A percentile compares a stretch with the other conserved stretches of the same genome.
phyloP scores from a whole-genome alignment of 2,797 vertebrate genomes.

The Chaetodon trifasciatus region DNA sequence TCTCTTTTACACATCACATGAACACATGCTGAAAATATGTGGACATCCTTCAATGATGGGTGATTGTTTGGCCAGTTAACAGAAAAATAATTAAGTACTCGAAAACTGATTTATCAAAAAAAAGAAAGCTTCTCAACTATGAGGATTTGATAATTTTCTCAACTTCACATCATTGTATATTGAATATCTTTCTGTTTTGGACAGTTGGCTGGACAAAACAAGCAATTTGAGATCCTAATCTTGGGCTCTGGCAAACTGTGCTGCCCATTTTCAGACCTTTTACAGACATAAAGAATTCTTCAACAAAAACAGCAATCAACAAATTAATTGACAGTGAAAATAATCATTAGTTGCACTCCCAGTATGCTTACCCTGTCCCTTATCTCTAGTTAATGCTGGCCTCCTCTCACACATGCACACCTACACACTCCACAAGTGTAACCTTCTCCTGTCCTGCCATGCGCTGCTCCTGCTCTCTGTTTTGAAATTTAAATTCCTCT shows the following conservation, averaged over 20 bases:
- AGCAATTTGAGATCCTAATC: not conserved
- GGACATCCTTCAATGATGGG: not conserved
- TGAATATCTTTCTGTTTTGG: not conserved
- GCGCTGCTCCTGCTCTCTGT: conserved; percentile 32
- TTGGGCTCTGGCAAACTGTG: not conserved
- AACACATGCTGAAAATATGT: not conserved
- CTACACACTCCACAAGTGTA: conserved; percentile 51
- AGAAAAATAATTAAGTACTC: not conserved
- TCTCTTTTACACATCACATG: not conserved
- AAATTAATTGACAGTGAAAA: not conserved
- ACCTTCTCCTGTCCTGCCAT: conserved; percentile 59
- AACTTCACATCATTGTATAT: not conserved
- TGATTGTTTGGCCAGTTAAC: not conserved
- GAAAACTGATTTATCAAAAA: not conserved
- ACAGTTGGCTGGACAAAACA: not conserved
- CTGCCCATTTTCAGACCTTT: not conserved
- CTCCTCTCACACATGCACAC: not conserved
- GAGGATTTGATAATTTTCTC: not conserved
- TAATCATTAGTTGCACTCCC: not conserved
- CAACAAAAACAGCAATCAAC: not conserved
- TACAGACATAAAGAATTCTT: not conserved
- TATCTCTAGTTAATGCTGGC: conserved; percentile 14
- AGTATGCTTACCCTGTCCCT: not conserved
- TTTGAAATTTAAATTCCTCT: conserved; percentile 72
- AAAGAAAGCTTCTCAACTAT: not conserved